These are phyloP conservation scores for Aleiodes alternator DNA, from an alignment of 2,888 invertebrate species.

Conservation along the genomic window DNA sequence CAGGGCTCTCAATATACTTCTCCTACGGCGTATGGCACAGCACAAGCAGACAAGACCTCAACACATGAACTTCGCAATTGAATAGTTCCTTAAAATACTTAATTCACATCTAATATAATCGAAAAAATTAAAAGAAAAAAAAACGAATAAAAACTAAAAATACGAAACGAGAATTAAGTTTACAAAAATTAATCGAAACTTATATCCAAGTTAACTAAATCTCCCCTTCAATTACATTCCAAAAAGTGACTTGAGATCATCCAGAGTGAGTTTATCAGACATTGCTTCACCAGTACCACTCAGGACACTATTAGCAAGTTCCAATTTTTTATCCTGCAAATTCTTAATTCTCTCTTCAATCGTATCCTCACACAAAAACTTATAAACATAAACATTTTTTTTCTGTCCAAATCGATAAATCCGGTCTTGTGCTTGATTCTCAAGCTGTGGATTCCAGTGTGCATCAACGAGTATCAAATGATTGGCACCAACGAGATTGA, in stretches of 20 bases:
- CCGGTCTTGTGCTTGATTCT: conserved; percentile 95
- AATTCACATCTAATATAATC: too few species aligned
- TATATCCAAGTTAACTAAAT: too few species aligned
- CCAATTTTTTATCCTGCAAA: conserved; percentile 85
- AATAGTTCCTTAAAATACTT: conserved; percentile 15
- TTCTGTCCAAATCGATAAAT: conserved; percentile 94
- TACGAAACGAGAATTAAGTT: too few species aligned
- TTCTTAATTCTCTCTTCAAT: conserved; percentile 91
- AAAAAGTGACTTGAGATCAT: conserved; percentile 73
- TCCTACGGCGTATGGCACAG: conserved; percentile 86
- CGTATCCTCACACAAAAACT: conserved; percentile 89
- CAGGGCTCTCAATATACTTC: conserved; percentile 85
- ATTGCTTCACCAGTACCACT: conserved; percentile 81
- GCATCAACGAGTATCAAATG: conserved; percentile 93
- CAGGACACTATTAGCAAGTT: conserved; percentile 85
- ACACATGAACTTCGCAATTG: not conserved
- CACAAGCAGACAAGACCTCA: conserved; percentile 70
- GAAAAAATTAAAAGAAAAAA: too few species aligned
- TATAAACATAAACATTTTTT: conserved; percentile 81
- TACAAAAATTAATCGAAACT: too few species aligned
- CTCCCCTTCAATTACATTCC: conserved; percentile 1
- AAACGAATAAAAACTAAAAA: too few species aligned
- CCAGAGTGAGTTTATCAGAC: conserved; percentile 84
- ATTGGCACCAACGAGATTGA: conserved; percentile 95
- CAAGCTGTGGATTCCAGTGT: conserved; percentile 98